Base-by-base conservation (phyloP, 2,113 vertebrate species). In the Sprattus sprattus region DNA sequence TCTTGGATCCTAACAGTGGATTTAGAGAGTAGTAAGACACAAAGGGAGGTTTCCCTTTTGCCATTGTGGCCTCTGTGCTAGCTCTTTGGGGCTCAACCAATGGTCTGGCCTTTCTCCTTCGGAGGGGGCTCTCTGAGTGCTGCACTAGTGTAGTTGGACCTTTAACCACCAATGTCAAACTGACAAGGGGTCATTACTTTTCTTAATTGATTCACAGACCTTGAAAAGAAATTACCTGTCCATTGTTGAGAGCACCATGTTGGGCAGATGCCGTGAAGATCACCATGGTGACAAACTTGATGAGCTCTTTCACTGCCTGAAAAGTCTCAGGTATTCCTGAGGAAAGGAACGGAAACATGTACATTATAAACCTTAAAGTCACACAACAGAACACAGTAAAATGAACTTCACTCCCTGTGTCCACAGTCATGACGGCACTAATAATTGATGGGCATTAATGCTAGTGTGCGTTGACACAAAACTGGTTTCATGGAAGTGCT, bases 221-320 rank as follows among this genome's bases (percentile, higher is more conserved):
- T 39, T 39, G 39, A 39, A 39, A 39, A 39, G 13, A 54, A 16
- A 18, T 39, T 52, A 91, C 87, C 88, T 89, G 88, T 83, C 88
- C 88, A 54, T 25, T 81, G 64, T 89, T 89, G 39, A 89, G 86
- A 2, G 89, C 83, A 32, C 45, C 46, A 57, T 88, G 90, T 75
- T 89, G 89, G 7, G 39, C 90, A 18, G 86, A 89, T 6, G 28
- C 85, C 45, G 84, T 88, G 83, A 90, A 91, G 44, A 91, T 90
- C 25, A 88, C 83, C 87, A 89, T 86, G 57, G 90, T 91, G 32
- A 91, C 54, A 49, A 85, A 88, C 82, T 88, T 88, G 8, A 81
- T 16, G 15, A 89, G 44, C 18, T 88, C 78, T 2, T 60, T 50
- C 50, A 54, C 15, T 54, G 52, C 16, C 52, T 54, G 52, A 54